phyloP scores from a whole-genome alignment of 2,888 invertebrate species.

The Unio delphinus region DNA sequence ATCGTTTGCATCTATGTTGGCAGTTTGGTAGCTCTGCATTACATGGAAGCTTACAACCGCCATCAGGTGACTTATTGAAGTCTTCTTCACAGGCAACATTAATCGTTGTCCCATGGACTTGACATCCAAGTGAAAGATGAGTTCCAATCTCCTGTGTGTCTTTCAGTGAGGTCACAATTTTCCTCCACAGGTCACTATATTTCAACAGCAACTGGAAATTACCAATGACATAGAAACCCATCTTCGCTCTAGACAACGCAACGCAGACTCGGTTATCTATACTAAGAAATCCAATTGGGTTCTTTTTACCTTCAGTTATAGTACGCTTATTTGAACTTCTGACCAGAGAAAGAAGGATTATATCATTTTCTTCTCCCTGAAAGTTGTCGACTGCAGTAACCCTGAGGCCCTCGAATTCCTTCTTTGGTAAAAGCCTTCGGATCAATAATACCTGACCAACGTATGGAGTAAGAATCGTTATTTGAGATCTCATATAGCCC shows the following conservation, averaged over 20 bases:
- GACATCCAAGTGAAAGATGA: conserved; percentile 44
- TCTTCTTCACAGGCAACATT: conserved; percentile 30
- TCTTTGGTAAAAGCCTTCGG: conserved; percentile 41
- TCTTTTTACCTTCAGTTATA: background rate
- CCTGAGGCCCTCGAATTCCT: conserved; percentile 45
- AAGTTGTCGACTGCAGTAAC: conserved; percentile 65
- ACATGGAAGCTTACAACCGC: conserved; percentile 54
- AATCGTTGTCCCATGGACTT: conserved; percentile 42
- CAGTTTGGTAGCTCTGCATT: conserved; percentile 24
- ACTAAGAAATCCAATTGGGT: conserved; percentile 64
- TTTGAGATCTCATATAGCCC: conserved; percentile 56
- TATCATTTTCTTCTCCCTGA: conserved; percentile 71
- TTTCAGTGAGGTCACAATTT: conserved; percentile 34
- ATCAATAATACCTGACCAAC: conserved; percentile 59
- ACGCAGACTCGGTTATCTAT: conserved; percentile 68
- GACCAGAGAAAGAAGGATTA: conserved; percentile 68
- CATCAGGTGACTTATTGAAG: conserved; percentile 43
- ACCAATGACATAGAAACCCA: conserved; percentile 67
- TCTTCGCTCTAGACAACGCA: conserved; percentile 67
- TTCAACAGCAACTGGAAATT: conserved; percentile 50
- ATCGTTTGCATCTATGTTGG: conserved; percentile 28
- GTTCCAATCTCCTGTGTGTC: conserved; percentile 15
- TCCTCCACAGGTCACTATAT: conserved; percentile 36
- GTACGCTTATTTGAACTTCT: conserved; percentile 51
- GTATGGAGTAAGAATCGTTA: conserved; percentile 67